Conservation (phyloP, 2,797 vertebrate species). For the Hippoglossus hippoglossus region DNA sequence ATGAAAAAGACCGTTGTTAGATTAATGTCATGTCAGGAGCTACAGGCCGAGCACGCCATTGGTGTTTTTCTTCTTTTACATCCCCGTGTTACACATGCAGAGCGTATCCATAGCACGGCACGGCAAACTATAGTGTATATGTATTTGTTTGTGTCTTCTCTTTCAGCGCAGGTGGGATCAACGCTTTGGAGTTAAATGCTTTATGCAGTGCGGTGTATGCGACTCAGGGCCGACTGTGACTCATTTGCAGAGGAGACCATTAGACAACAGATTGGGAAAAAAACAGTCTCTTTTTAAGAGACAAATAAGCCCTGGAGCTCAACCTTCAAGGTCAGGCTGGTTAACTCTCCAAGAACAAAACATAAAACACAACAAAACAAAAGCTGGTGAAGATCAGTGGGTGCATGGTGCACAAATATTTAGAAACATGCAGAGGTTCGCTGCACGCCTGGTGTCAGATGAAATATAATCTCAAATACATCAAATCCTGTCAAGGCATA, state of each 20-base stretch:
- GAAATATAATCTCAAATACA: conserved; percentile 56
- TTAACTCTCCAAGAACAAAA: conserved; percentile 51
- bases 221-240: conserved; percentile 50
- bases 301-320: conserved; percentile 62
- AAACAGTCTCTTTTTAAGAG: conserved; percentile 63
- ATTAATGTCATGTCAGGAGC: conserved; percentile 77
- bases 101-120: conserved; percentile 42
- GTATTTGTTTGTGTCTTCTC: conserved; percentile 23
- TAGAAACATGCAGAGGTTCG: conserved; percentile 21
- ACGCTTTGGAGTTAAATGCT: conserved; percentile 37
- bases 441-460: conserved; percentile 36
- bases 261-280: conserved; percentile 61
- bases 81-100: conserved; percentile 46
- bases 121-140: conserved; percentile 9
- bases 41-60: conserved; percentile 53
- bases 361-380: conserved; percentile 37
- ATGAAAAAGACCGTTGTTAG: conserved; percentile 68
- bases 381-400: conserved; percentile 40
- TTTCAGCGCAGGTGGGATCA: conserved; percentile 45
- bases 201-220: conserved; percentile 42
- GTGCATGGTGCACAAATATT: conserved; percentile 54
- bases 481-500: conserved; percentile 47
- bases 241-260: conserved; percentile 71
- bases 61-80: conserved; percentile 22
- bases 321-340: conserved; percentile 68